These are phyloP conservation scores for Pangasius krempfi DNA, from an alignment of 2,797 vertebrate genomes.

Conservation along the genomic window DNA sequence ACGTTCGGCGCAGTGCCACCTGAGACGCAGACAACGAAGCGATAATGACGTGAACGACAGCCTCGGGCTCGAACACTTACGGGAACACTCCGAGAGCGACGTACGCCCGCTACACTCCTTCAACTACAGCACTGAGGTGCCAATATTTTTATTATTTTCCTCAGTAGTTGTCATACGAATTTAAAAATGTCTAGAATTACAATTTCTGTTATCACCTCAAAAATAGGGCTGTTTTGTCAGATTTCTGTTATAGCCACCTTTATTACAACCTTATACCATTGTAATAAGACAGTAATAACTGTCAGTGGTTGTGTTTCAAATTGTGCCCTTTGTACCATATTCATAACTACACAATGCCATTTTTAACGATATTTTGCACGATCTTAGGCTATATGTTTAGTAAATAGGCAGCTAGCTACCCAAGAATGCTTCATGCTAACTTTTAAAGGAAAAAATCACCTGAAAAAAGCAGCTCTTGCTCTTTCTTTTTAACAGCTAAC, in stretches of 20 bases:
- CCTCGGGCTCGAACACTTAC: slow-evolving; percentile 33
- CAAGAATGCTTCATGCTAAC: not conserved
- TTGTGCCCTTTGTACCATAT: not conserved
- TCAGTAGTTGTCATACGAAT: not conserved
- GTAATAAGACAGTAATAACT: not conserved
- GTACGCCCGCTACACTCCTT: not conserved
- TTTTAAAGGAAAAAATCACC: not conserved
- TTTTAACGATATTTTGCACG: not conserved
- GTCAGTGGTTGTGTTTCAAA: not conserved
- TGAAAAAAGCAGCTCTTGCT: not conserved
- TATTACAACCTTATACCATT: not conserved
- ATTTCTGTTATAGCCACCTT: not conserved
- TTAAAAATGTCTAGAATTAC: not conserved
- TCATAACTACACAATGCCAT: not conserved
- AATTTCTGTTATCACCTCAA: not conserved
- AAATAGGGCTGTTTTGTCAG: not conserved
- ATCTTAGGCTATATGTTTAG: not conserved
- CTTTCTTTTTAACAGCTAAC: too few species aligned
- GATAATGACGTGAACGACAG: slow-evolving; percentile 27
- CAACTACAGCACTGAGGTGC: not conserved
- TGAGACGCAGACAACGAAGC: slow-evolving; percentile 8
- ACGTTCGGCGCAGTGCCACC: not conserved
- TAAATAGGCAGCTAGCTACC: not conserved
- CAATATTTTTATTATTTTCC: not conserved
- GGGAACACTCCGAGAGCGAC: not conserved